Evolutionary conservation across 2,797 vertebrate species (phyloP), one percentile per base, ranked within the genome.

Genomic region (Gobionotothen gibberifrons): DNA sequence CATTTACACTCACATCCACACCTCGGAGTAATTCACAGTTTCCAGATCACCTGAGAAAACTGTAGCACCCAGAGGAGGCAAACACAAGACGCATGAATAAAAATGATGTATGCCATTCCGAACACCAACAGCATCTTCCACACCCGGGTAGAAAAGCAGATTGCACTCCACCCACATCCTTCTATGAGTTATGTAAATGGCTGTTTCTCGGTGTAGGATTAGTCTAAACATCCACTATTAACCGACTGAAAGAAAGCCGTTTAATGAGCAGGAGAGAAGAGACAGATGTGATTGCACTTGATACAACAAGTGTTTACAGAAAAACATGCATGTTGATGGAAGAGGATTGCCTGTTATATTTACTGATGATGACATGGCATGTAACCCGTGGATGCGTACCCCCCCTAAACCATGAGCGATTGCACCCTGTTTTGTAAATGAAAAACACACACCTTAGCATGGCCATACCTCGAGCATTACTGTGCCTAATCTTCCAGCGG

Each of bases 1-100:
- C 57, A 59, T 70, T 72, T 69, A 76, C 62, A 69, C 58, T 60
- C 61, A 61, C 60, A 52, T 43, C 44, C 52, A 55, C 69, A 79
- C 46, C 57, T 22, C 11, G 32, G 17, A 21, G 56, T 42, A 72
- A 71, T 55, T 59, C 58, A 71, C 61, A 59, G 59, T 43, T 80
- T 79, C 56, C 55, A 61, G 19, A 47, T 73, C 53, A 69, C 69
- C 42, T 29, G 59, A 80, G 71, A 48, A 47, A 69, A 75, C 58
- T 13, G 72, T 11, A 39, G 55, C 55, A 54, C 36, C 54, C 22
- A 22, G 53, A 76, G 36, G 46, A 67, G 9, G 11, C 44, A 58
- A 53, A 69, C 26, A 62, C 36, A 52, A 51, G 15, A 57, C 5
- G 10, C 47, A 56, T 21, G 52, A 52, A 53, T 76, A 44, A 40